Evolutionary conservation across 2,797 vertebrate species (phyloP).

Genomic region (Trachurus trachurus): DNA sequence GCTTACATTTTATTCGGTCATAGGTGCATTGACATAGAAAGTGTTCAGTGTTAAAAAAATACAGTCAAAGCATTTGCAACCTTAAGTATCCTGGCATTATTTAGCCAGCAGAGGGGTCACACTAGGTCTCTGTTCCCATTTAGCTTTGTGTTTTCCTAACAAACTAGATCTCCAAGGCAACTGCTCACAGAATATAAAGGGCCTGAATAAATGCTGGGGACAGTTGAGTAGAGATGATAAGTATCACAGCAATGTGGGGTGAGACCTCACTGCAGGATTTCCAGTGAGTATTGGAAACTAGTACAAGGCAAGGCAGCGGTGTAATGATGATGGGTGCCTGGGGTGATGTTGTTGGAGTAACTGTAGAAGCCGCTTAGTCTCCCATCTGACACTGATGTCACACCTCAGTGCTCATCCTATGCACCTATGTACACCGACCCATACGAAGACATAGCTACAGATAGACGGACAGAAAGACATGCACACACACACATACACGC

Average conservation of each 20-base stretch:
- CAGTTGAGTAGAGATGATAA: constrained; percentile 49
- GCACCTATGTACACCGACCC: constrained; percentile 24
- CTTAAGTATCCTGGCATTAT: neutral
- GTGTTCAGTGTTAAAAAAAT: neutral
- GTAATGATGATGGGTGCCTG: constrained; percentile 30
- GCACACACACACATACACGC: constrained; percentile 25
- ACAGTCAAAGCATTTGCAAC: neutral
- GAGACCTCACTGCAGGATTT: constrained; percentile 44
- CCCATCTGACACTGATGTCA: constrained; percentile 79
- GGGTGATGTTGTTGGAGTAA: constrained; percentile 64
- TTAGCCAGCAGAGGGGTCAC: constrained; percentile 7
- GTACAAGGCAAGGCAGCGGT: neutral
- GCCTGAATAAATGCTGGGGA: constrained; percentile 42
- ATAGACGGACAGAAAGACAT: constrained; percentile 21
- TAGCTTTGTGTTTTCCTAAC: constrained; percentile 27
- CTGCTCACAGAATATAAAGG: constrained; percentile 41
- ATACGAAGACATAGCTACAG: constrained; percentile 18
- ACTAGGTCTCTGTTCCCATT: constrained; percentile 19
- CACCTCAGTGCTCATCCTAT: constrained; percentile 49
- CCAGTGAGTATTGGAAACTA: constrained; percentile 58
- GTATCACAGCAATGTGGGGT: constrained; percentile 30
- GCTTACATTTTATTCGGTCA: neutral
- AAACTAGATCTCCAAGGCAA: constrained; percentile 36
- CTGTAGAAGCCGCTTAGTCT: constrained; percentile 72
- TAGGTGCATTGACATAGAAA: neutral